Percentiles rank a stretch among this genome's conserved stretches.
Evolutionary conservation across 2,113 vertebrate species (phyloP).

Genomic region (Colinus virginianus): DNA sequence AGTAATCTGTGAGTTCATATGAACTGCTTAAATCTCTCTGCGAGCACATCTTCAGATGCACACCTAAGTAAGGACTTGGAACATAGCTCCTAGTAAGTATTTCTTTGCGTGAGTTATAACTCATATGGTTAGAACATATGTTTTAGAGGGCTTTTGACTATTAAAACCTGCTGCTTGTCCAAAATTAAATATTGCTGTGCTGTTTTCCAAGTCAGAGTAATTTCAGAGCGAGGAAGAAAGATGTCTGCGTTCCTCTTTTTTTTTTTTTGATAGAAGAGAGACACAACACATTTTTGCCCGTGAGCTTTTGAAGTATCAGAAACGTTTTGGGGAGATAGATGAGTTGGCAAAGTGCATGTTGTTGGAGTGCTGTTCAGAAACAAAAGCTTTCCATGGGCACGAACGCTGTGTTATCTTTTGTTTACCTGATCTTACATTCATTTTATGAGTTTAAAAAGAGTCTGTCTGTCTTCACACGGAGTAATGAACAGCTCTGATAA

Average conservation of each 20-base stretch:
- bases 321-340: not conserved
- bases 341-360: not conserved
- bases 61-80: not conserved
- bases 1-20: not conserved
- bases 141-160: not conserved
- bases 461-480: not conserved
- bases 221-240: not conserved
- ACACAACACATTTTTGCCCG: fast-evolving
- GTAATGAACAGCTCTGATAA: not conserved
- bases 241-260: not conserved
- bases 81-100: not conserved
- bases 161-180: not conserved
- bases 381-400: not conserved
- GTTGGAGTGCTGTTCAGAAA: not conserved
- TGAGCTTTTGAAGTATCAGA: not conserved
- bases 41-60: not conserved
- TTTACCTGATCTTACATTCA: not conserved
- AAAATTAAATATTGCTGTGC: not conserved
- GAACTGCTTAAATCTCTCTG: not conserved
- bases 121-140: not conserved
- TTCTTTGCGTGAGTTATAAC: not conserved
- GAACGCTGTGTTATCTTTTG: not conserved
- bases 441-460: not conserved
- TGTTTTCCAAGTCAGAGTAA: not conserved
- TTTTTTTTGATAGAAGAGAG: not conserved